Base-by-base conservation (phyloP, 2,797 vertebrate genomes). In the Enteromius radiatus region DNA sequence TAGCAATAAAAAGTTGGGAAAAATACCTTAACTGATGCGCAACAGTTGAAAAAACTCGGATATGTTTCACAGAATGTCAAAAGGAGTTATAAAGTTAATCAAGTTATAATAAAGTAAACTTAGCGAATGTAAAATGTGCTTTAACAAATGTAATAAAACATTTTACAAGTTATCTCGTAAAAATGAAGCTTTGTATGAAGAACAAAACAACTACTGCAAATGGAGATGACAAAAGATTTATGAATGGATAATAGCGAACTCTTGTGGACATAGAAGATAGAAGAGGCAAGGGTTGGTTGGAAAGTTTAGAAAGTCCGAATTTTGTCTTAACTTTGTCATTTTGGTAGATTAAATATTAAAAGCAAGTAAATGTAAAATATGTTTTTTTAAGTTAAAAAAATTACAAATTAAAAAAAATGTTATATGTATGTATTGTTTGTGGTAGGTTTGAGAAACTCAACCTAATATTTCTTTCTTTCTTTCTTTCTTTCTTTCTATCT, bases 251-350 rank as follows among this genome's bases (percentile, higher is more conserved):
- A 79, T 36, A 69, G 80, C 23, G 54, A 21, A 76, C 76, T 80
- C 84, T 76, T 69, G 80, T 83, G 84, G 75, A 67, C 59, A 47
- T 31, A 23, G 56, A 26, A 59, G 3, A 59, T 59, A 36, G 3
- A 19, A 75, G 36, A 59, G 41, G 3, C 10, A 26, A 56, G 41
- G 21, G 6, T 28, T 14, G 23, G 10, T 23, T 36, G 33, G 28
- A 69, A 17, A 56, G 1, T 43, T 59, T 17, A 59, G 43, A 54
- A 56, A n/a, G 11, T 74, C 19, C 33, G 23, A 4, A 63, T 76
- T 76, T 33, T 21, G 9, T 26, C 26, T 59, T 43, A 7, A 15
- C 65, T 31, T 45, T 59, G 15, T 76, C 4, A 54, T 12, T 45
- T 31, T 15, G 17, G 59, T 19, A 7, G 8, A 26, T 26, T 7